Evolutionary conservation across 2,797 vertebrate species (phyloP), one percentile per base, ranked within the genome.

Genomic region (Anguilla megastoma): DNA sequence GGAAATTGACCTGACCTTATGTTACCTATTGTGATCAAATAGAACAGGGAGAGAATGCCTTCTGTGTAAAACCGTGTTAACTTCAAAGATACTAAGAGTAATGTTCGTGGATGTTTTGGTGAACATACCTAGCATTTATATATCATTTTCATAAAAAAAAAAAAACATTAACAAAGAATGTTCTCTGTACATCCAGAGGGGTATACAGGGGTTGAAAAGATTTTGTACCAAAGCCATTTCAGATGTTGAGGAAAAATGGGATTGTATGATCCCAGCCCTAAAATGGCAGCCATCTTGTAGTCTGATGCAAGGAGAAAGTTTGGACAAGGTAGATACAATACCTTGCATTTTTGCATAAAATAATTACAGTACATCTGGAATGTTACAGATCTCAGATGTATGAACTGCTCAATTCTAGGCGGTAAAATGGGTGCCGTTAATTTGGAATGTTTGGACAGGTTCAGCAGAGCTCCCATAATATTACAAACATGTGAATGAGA

Each of bases 361-460:
- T 14, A 79, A 30, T 33, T 33, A 18, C 50, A 52, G 33, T 71
- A 71, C 8, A 71, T 84, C 79, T 36, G 41, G 79, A 83, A 50
- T 66, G 69, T 56, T 87, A 45, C 27, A 56, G 50, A 41, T 41
- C 86, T 18, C 58, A 54, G 60, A 87, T 87, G 50, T 83, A 87
- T 87, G 82, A 83, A 83, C 48, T 2, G 14, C 4, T 27, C 10
- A 33, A 58, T 14, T 30, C 52, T 3, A 27, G 74, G 41, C 41
- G 60, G 14, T 85, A 36, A 30, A 60, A 85, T 9, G 14, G 83
- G 14, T 56, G 83, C 82, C n/a, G 83, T 18, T 69, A 63, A 24
- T 30, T 24, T 27, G 24, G 79, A 87, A 63, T 52, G 56, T 27
- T 87, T 48, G 60, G 41, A 82, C 56, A 24, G 41, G 24, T 27